Percentiles rank a stretch among this genome's conserved stretches.
These are phyloP conservation scores for Diploptera punctata DNA, from an alignment of 2,888 invertebrate species.

Conservation along the genomic window DNA sequence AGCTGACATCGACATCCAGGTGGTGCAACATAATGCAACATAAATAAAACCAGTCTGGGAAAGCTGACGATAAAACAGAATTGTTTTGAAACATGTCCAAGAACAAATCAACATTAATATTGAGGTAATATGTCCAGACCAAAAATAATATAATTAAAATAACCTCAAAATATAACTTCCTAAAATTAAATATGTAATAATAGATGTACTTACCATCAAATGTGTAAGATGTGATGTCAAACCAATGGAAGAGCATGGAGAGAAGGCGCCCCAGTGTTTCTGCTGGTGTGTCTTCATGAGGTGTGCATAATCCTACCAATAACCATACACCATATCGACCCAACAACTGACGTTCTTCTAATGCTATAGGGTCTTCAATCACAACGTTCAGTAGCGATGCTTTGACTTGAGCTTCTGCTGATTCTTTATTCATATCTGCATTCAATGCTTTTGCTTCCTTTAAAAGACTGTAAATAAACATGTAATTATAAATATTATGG, in stretches of 20 bases:
- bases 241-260: constrained; percentile 99
- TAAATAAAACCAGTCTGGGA: too few species aligned
- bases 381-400: constrained; percentile 45
- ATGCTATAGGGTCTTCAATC: constrained; percentile 69
- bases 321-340: constrained; percentile 98
- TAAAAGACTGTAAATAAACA: constrained; percentile 76
- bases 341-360: constrained; percentile 88
- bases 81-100: too few species aligned
- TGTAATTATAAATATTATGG: too few species aligned
- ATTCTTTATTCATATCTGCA: constrained; percentile 66
- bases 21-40: too few species aligned
- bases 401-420: constrained; percentile 55
- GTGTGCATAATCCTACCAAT: constrained; percentile 90
- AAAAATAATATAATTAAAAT: too few species aligned
- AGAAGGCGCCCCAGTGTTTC: constrained; percentile 89
- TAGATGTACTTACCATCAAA: constrained; percentile 84
- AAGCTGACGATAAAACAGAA: too few species aligned
- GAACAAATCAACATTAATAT: too few species aligned
- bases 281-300: constrained; percentile 75
- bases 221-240: constrained; percentile 96
- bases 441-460: constrained; percentile 90
- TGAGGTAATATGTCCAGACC: too few species aligned
- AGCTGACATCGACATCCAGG: too few species aligned
- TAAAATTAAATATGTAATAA: too few species aligned
- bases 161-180: too few species aligned